Evolutionary conservation across 2,113 vertebrate genomes (phyloP), one percentile per base, ranked within the genome.

Genomic region (Setophaga petechia): DNA sequence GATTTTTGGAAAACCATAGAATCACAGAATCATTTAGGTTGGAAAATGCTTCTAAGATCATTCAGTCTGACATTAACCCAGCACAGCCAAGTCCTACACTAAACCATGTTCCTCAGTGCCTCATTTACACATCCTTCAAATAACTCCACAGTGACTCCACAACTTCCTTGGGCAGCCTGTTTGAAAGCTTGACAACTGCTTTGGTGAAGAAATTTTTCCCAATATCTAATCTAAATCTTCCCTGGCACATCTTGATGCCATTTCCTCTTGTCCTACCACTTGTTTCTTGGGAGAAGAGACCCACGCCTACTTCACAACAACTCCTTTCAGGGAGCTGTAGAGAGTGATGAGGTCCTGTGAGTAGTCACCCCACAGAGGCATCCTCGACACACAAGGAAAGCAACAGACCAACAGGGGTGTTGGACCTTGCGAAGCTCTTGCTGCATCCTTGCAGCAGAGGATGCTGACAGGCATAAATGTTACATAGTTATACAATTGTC

Each of bases 301-400:
- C 11, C 39, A 35, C 30, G n/a, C 5, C 2, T 30, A 25, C 11
- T 10, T 31, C 46, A 68, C 7, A 35, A 31, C 13, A 11, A 35
- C 14, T 68, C 30, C 19, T 62, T 35, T 41, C 30, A 35, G 13
- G 9, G 4, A 23, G 28, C 7, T 47, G 15, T 18, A 25, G 10
- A 61, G n/a, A 75, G 8, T 0, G 0, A 9, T 25, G 17, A 12
- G 10, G 6, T 47, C 16, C 24, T 43, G 3, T 15, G 30, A 74
- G 14, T 19, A 6, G 2, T 35, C 21, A 77, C 6, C 21, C 10
- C 52, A 24, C 14, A 43, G 22, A 37, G 23, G 35, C 28, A 35
- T 24, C 39, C 5, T 2, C 22, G n/a, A 24, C 18, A 54, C 9
- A 47, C 12, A 28, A 22, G 25, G 24, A 87, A 73, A 87, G 19